Percentiles rank a stretch among this genome's conserved stretches.
These are phyloP conservation scores for Bombus vancouverensis DNA, from an alignment of 1,140 invertebrate genomes.

Conservation along the genomic window DNA sequence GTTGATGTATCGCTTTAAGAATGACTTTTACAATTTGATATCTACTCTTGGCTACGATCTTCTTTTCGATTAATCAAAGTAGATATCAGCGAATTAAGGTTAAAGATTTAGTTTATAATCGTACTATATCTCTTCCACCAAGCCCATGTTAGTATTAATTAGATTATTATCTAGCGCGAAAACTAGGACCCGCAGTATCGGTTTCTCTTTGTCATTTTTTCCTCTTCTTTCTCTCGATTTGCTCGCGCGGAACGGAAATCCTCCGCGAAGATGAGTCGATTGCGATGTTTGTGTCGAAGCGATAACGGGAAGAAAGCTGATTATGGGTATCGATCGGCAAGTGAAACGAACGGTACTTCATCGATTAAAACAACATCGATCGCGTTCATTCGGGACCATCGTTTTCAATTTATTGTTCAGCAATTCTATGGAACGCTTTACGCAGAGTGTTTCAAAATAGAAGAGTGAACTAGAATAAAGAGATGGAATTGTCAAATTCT, in stretches of 20 bases:
- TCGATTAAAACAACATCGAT: not conserved
- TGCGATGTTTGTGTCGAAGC: not conserved
- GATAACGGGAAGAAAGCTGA: not conserved
- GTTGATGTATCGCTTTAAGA: too few species aligned
- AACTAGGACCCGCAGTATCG: not conserved
- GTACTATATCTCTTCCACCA: not conserved
- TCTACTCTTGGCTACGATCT: too few species aligned
- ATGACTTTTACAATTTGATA: too few species aligned
- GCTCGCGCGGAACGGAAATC: not conserved
- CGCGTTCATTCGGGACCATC: not conserved
- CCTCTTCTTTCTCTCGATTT: not conserved
- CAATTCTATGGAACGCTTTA: too few species aligned
- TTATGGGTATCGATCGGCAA: not conserved
- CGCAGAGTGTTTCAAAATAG: not conserved
- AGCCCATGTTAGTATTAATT: not conserved
- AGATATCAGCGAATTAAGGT: fast-evolving
- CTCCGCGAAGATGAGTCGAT: not conserved
- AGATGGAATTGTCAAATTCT: too few species aligned
- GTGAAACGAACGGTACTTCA: not conserved
- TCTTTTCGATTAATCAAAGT: not conserved
- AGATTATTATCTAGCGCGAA: not conserved
- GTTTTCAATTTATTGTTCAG: not conserved
- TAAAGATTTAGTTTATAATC: not conserved
- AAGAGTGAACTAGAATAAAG: too few species aligned
- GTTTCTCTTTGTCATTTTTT: not conserved